These are phyloP conservation scores for Diorhabda carinulata DNA, from an alignment of 1,140 invertebrate species.

Conservation along the genomic window DNA sequence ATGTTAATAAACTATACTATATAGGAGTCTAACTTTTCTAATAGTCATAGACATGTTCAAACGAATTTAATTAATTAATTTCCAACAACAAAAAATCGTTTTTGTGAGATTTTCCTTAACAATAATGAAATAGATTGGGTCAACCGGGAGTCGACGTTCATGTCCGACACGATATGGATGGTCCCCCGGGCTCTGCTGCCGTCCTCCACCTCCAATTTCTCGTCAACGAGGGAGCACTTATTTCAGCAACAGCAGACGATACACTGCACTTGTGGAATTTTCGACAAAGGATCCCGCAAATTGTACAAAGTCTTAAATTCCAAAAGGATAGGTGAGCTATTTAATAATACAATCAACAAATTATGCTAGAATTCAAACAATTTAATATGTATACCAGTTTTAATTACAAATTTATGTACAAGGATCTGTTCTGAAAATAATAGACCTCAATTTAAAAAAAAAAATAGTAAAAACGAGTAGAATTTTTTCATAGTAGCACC, in stretches of 20 bases:
- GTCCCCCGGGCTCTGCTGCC: slow-evolving; percentile 52
- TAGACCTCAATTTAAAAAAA: too few species aligned
- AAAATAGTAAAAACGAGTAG: too few species aligned
- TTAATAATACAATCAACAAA: background rate
- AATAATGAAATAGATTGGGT: slow-evolving; percentile 67
- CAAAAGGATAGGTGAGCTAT: slow-evolving; percentile 84
- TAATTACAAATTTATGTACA: too few species aligned
- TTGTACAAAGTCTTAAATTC: slow-evolving; percentile 95
- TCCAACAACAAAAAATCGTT: too few species aligned
- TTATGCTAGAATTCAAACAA: too few species aligned
- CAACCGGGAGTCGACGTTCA: slow-evolving; percentile 92
- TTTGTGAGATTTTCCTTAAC: slow-evolving; percentile 45
- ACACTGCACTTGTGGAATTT: slow-evolving; percentile 96
- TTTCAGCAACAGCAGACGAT: slow-evolving; percentile 93
- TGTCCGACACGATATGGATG: slow-evolving; percentile 73
- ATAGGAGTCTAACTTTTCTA: too few species aligned
- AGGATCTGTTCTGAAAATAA: too few species aligned
- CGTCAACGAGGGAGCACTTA: slow-evolving; percentile 92
- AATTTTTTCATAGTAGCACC: too few species aligned
- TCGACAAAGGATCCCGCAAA: slow-evolving; percentile 88
- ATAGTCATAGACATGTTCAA: too few species aligned
- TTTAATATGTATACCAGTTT: too few species aligned
- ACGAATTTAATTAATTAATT: too few species aligned
- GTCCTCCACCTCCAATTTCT: slow-evolving; percentile 91
- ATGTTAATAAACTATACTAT: too few species aligned